A percentile compares a stretch with the other conserved stretches of the same genome.
Evolutionary conservation across 2,113 vertebrate genomes (phyloP).

Genomic region (Mus pahari): DNA sequence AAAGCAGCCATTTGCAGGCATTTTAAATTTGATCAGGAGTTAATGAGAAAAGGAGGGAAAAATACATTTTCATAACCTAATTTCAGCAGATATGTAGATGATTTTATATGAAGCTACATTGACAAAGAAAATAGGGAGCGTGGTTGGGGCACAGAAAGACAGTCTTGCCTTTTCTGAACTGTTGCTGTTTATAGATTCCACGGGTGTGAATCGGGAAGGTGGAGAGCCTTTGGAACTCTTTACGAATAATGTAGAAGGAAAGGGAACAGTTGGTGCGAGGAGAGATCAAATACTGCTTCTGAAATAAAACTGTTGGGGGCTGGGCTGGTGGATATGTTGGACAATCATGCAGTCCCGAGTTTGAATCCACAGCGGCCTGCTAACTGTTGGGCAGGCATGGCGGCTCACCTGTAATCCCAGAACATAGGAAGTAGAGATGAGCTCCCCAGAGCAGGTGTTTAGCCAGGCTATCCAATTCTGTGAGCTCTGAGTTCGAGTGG

Average conservation of each 20-base stretch:
- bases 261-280: background rate
- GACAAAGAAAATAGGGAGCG: background rate
- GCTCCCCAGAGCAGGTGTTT: background rate
- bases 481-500: background rate
- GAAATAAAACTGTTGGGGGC: background rate
- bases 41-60: slow-evolving; percentile 42
- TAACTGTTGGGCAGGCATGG: no score
- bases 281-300: background rate
- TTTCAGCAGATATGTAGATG: slow-evolving; percentile 35
- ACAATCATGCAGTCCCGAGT: background rate
- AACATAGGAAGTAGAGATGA: background rate
- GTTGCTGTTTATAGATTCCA: rapidly evolving
- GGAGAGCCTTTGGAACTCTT: background rate
- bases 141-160: background rate
- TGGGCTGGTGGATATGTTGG: background rate
- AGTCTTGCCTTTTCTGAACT: background rate
- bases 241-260: background rate
- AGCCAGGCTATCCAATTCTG: background rate
- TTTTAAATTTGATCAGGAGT: slow-evolving; percentile 68
- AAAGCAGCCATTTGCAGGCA: slow-evolving; percentile 51
- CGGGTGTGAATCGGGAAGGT: background rate
- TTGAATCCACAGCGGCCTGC: background rate
- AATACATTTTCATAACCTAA: slow-evolving; percentile 53
- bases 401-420: background rate
- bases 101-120: background rate